Base-by-base conservation (phyloP, 2,888 invertebrate species). In the Octonoba sinensis region DNA sequence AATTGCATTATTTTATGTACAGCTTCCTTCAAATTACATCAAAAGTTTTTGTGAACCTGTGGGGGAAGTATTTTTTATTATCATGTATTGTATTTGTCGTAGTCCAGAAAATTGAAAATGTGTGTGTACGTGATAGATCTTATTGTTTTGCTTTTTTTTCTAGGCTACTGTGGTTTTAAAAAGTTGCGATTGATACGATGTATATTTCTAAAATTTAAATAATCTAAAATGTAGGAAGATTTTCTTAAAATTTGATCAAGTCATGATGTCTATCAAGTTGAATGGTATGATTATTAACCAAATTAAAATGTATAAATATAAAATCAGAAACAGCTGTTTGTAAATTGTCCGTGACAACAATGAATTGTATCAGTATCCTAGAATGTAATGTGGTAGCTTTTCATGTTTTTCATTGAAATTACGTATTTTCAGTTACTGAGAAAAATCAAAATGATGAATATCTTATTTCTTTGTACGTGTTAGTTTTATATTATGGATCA, bases 1-100 rank as follows among this genome's bases (percentile, higher is more conserved):
- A 72, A 44, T 27, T 64, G 70, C 64, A 72, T 79, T 79, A 60
- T 69, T 64, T 64, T 81, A 73, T 81, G 73, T 81, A 74, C 64
- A 74, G 73, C 67, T 81, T 72, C 65, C 72, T 56, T 56, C 46
- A 59, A 57, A 65, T 66, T 71, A 60, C 20, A 27, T 44, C 54
- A 51, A 20, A 20, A 62, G n/a, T 73, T 54, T n/a, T 36, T 36
- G 36, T 36, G 36, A 27, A 27, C 27, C 27, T 56, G 44, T 79
- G 62, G 47, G 18, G 49, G 51, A 46, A 69, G 20, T 47, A 60
- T 44, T 66, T 76, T 62, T 69, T 76, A 49, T 54, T 62, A 44
- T 70, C 36, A 62, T 44, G 54, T 65, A 16, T 56, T 64, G 24
- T 57, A 75, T 13, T 36, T 72, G 64, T 64, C 22, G 51, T 73